Evolutionary conservation across 2,888 invertebrate species (phyloP).

Genomic region (Tetropium fuscum): DNA sequence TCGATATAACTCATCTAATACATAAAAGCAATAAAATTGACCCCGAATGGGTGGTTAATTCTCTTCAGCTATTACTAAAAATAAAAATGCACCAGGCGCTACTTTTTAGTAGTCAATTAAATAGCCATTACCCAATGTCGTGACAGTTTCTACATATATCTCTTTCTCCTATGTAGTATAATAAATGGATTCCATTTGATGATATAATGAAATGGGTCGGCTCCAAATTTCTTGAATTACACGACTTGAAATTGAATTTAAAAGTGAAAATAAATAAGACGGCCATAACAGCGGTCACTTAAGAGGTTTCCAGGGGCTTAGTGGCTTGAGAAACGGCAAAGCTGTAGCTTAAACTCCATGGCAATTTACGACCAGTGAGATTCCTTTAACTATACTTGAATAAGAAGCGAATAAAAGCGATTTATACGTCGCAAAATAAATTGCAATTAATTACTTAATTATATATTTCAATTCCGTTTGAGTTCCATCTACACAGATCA

Average conservation of each 20-base stretch:
- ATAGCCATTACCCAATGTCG: not conserved
- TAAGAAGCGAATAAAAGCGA: not conserved
- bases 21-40: too few relatives aligned
- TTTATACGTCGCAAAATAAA: too few relatives aligned
- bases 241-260: constrained; percentile 50
- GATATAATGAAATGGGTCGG: not conserved
- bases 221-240: constrained; percentile 11
- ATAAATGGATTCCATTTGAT: too few relatives aligned
- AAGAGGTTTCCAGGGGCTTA: constrained; percentile 52
- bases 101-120: constrained; percentile 1
- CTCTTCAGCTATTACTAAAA: too few relatives aligned
- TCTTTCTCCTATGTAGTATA: too few relatives aligned
- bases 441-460: too few relatives aligned
- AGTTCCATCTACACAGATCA: too few relatives aligned
- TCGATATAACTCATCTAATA: too few relatives aligned
- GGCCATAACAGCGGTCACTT: constrained; percentile 54
- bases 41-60: too few relatives aligned
- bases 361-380: constrained; percentile 24
- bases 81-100: not conserved
- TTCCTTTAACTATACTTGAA: constrained; percentile 14
- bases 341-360: constrained; percentile 19
- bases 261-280: constrained; percentile 54
- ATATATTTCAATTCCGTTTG: too few relatives aligned
- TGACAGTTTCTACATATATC: too few relatives aligned
- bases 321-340: constrained; percentile 43